Percentiles rank a stretch among this genome's conserved stretches.
phyloP scores from a whole-genome alignment of 2,113 vertebrate genomes.

The Pongo abelii region DNA sequence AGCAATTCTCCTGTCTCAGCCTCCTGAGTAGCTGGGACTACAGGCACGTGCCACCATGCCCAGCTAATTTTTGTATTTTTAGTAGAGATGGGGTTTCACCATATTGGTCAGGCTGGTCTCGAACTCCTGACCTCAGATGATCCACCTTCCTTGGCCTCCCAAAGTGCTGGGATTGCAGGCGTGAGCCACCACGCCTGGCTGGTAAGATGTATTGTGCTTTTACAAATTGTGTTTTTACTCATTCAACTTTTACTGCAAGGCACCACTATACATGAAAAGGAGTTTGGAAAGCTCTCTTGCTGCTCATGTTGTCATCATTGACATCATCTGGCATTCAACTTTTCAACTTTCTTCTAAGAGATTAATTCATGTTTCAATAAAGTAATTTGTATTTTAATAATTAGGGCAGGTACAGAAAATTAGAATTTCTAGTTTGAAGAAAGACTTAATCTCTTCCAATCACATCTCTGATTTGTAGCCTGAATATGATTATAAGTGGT shows the following conservation, averaged over 20 bases:
- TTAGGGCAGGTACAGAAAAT: neutral
- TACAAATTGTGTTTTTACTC: neutral
- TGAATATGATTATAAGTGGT: neutral
- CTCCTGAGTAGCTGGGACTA: no score
- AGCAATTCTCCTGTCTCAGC: no score
- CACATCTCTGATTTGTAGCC: neutral
- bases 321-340: neutral
- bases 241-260: neutral
- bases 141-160: no score
- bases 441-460: neutral
- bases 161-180: no score
- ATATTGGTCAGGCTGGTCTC: no score
- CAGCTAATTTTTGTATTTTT: no score
- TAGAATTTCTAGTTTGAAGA: neutral
- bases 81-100: no score
- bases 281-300: neutral
- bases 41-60: no score
- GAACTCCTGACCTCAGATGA: no score
- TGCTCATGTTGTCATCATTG: neutral
- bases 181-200: no score
- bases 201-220: neutral
- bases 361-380: neutral
- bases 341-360: neutral
- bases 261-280: accelerated
- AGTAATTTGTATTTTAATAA: neutral